A percentile compares a stretch with the other conserved stretches of the same genome.
phyloP scores from a whole-genome alignment of 2,113 vertebrate genomes.

The Takifugu bimaculatus region DNA sequence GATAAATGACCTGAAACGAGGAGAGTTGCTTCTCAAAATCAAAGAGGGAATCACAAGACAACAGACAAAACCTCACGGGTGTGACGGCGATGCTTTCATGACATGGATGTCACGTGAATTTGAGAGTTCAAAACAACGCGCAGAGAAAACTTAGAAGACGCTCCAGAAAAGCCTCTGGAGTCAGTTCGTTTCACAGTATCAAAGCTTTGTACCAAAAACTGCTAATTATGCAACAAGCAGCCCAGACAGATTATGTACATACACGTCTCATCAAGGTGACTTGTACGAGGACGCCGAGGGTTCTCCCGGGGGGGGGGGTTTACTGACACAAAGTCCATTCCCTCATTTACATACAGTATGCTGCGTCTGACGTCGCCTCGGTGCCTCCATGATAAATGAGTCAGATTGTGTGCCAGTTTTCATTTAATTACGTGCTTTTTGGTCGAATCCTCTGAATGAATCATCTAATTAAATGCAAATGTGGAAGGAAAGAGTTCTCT shows the following conservation, averaged over 20 bases:
- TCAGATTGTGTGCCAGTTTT: constrained; percentile 26
- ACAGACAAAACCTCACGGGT: no score
- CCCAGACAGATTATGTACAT: not conserved
- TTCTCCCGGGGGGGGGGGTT: constrained; percentile 4
- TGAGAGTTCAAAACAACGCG: no score
- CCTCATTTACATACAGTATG: constrained; percentile 25
- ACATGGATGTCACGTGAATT: no score
- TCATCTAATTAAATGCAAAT: constrained; percentile 26
- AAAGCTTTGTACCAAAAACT: no score
- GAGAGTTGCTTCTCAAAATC: no score
- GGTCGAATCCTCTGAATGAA: constrained; percentile 28
- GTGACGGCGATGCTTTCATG: no score
- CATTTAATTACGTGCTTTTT: constrained; percentile 33
- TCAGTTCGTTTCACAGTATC: no score
- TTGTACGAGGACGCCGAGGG: not conserved
- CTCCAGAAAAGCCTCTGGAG: no score
- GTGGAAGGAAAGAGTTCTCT: constrained; percentile 2
- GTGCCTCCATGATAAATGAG: constrained; percentile 29
- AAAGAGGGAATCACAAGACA: no score
- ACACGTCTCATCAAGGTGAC: not conserved
- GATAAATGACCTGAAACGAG: no score
- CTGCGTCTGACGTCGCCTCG: constrained; percentile 10
- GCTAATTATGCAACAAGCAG: no score
- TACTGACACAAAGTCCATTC: not conserved
- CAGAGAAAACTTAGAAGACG: no score